Base-by-base conservation (phyloP, 1,140 invertebrate genomes). In the Subanguina moxae region DNA sequence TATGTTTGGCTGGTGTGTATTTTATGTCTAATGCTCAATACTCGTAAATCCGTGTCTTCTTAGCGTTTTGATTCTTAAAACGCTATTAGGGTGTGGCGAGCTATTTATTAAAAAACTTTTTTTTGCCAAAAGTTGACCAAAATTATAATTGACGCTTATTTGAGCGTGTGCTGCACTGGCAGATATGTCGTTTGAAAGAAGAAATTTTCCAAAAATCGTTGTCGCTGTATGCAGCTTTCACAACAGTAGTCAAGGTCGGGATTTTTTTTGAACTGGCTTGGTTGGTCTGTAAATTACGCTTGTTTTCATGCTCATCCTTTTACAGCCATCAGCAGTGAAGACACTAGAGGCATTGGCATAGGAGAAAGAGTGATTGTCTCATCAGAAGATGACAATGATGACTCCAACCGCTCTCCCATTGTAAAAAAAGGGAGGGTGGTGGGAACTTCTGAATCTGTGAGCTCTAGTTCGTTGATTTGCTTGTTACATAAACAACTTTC, bases 211-310 rank as follows among this genome's bases (percentile, higher is more conserved):
- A 42, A 42, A 59, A 65, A 57, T n/a, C 28, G 69, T 28, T 25
- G 58, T 71, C 19, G 30, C 70, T 30, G 58, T 71, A 5, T 71
- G 69, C 43, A 38, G 59, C 38, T 73, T 71, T 25, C 69, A 71
- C 46, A 38, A 68, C 21, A 61, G 52, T 25, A 27, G 28, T 57
- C 65, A 70, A 58, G 42, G 64, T 1, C 15, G 43, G 23, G 5
- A 30, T 57, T 21, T 27, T n/a, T 23, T 48, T 56, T 13, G 13
- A 52, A 15, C 15, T n/a, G n/a, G n/a, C n/a, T n/a, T n/a, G n/a
- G n/a, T n/a, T n/a, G n/a, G n/a, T n/a, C n/a, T n/a, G n/a, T n/a
- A n/a, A n/a, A n/a, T n/a, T n/a, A n/a, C n/a, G n/a, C n/a, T n/a
- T n/a, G n/a, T n/a, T n/a, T n/a, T n/a, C n/a, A n/a, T n/a, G n/a